These are phyloP conservation scores for Cuniculus paca DNA, from an alignment of 2,797 vertebrate species.

Conservation along the genomic window DNA sequence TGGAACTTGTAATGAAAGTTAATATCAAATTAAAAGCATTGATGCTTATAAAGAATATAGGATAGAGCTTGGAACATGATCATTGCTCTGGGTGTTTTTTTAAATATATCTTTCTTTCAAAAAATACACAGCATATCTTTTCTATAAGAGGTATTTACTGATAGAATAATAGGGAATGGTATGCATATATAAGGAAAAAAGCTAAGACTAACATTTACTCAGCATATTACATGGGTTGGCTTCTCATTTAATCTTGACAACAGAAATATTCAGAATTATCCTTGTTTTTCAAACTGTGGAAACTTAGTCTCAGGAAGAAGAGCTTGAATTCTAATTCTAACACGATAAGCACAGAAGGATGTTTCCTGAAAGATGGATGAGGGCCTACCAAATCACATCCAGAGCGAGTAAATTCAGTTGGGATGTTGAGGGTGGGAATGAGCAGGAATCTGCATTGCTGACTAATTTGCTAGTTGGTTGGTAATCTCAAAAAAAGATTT, in stretches of 20 bases:
- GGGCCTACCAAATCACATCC: neutral
- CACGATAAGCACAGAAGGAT: neutral
- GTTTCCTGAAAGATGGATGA: neutral
- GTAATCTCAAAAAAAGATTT: neutral
- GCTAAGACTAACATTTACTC: neutral
- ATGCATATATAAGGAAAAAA: neutral
- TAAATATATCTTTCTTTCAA: neutral
- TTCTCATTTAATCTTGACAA: slow-evolving; percentile 12
- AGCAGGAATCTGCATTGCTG: slow-evolving; percentile 6
- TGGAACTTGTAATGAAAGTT: neutral
- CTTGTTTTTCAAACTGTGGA: neutral
- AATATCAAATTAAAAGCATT: neutral
- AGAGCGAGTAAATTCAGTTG: neutral
- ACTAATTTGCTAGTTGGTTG: neutral
- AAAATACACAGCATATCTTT: neutral
- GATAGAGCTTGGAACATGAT: neutral
- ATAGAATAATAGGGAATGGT: neutral
- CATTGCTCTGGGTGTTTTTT: neutral
- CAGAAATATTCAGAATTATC: neutral
- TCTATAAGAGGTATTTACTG: slow-evolving; percentile 12
- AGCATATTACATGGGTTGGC: neutral
- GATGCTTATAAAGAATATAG: neutral
- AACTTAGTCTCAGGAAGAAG: neutral
- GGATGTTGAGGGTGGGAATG: too few species aligned
- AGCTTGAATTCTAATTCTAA: neutral